Base-by-base conservation (phyloP, 2,797 vertebrate species). In the Lacerta bilineata region DNA sequence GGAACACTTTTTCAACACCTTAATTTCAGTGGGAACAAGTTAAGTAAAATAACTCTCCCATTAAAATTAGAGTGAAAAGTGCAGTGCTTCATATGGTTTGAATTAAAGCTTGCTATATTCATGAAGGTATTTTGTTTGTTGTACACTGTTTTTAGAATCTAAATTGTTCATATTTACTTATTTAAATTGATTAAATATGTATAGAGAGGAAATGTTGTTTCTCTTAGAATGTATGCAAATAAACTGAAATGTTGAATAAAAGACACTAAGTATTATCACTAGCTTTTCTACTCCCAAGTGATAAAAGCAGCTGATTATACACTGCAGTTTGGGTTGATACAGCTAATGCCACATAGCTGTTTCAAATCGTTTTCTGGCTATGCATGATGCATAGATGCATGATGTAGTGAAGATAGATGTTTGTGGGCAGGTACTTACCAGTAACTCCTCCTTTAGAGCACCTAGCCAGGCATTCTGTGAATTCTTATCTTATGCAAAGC, bases 191-290 rank as follows among this genome's bases (percentile, higher is more conserved):
- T 55, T 55, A 55, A 55, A 55, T 55, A 55, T 55, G 50, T 87
- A 33, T 64, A 82, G 29, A 20, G 23, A 75, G 8, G 39, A 55
- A 64, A 87, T 2, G 33, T 74, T 74, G 50, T 55, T 55, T 64
- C 23, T 64, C 61, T 33, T 17, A 74, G 72, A 76, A 39, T 13
- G 39, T 64, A 64, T 59, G 33, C 1, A 41, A 72, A 61, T 72
- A 74, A 36, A 80, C 43, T 88, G 71, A 88, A 41, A 55, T 50
- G 15, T 72, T 72, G 36, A 71, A 59, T 78, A 41, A 55, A 55
- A 55, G 50, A 13, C 50, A 55, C 50, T 55, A 55, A 55, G 50
- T 55, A 55, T 55, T 55, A 55, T 55, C 50, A 55, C 50, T 55
- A 55, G 50, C 4, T 55, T 55, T 55, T 55, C 50, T 15, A 15